Conservation (phyloP, 2,113 vertebrate species). For the Zosterops borbonicus region DNA sequence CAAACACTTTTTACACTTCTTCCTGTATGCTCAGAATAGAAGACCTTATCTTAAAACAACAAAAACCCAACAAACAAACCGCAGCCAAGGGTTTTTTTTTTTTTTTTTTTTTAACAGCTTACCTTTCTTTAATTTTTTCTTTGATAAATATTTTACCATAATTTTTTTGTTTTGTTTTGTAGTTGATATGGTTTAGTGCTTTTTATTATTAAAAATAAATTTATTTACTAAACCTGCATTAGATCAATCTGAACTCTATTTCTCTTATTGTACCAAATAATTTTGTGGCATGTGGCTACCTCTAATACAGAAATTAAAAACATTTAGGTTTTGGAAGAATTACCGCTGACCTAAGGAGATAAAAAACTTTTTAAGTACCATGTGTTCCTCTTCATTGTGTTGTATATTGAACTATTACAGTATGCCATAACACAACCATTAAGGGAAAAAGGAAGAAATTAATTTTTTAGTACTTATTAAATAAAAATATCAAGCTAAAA, state of each 20-base stretch:
- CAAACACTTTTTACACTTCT: background rate
- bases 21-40: background rate
- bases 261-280: background rate
- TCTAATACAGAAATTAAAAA: background rate
- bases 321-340: background rate
- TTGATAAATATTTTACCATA: background rate
- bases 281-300: background rate
- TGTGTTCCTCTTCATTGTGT: background rate
- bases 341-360: background rate
- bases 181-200: background rate
- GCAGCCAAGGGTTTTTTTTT: background rate
- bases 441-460: background rate
- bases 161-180: background rate
- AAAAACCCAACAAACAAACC: rapidly evolving
- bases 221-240: background rate
- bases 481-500: background rate
- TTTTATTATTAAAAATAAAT: background rate
- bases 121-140: background rate
- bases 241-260: background rate
- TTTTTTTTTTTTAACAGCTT: background rate
- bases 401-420: background rate
- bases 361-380: background rate
- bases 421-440: background rate
- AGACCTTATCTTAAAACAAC: background rate
- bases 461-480: background rate